phyloP scores from a whole-genome alignment of 2,888 invertebrate species.

The Eilema griseolum region DNA sequence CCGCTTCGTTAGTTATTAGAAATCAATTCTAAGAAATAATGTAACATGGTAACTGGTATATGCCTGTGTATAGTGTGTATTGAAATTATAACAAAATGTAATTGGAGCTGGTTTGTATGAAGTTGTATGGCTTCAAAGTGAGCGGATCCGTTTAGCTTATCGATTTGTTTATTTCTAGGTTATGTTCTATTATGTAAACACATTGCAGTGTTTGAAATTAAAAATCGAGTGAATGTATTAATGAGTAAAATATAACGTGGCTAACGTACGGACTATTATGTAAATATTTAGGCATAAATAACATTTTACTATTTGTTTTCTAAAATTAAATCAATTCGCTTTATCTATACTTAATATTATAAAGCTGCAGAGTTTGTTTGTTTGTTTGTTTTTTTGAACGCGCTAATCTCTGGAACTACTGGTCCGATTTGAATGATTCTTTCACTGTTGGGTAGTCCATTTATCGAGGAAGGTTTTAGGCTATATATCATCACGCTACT shows the following conservation, averaged over 20 bases:
- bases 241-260: background rate
- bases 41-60: constrained; percentile 39
- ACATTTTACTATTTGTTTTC: background rate
- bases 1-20: constrained; percentile 43
- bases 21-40: constrained; percentile 43
- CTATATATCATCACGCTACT: too few species aligned
- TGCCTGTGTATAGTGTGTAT: constrained; percentile 21
- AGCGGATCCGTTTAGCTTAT: constrained; percentile 45
- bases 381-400: too few species aligned
- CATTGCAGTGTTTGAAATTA: constrained; percentile 17
- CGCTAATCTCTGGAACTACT: too few species aligned
- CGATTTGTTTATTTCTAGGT: constrained; percentile 32
- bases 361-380: too few species aligned
- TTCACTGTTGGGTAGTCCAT: too few species aligned
- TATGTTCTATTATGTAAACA: constrained; percentile 24
- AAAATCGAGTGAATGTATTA: constrained; percentile 2
- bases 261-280: background rate
- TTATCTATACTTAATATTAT: background rate
- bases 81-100: constrained; percentile 45
- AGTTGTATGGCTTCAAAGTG: constrained; percentile 45
- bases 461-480: too few species aligned
- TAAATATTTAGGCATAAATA: background rate
- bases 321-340: background rate
- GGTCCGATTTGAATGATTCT: too few species aligned
- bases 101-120: constrained; percentile 30